Base-by-base conservation (phyloP, 2,888 invertebrate species). In the Hyposoter didymator region DNA sequence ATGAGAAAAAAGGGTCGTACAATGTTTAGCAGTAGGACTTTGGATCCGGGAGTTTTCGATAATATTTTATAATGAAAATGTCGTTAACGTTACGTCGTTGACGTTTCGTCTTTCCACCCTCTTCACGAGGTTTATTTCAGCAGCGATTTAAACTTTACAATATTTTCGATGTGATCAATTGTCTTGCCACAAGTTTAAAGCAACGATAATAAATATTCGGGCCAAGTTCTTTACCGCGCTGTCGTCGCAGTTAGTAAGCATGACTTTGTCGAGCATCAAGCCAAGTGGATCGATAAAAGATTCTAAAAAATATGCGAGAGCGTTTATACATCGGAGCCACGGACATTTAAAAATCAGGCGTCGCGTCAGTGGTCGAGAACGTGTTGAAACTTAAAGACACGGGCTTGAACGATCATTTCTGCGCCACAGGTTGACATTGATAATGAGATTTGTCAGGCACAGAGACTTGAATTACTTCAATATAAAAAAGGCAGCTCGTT, bases 401-500 rank as follows among this genome's bases (percentile, higher is more conserved):
- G 39, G 12, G 32, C 28, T 64, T 28, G 69, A 39, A 45, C 55
- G 49, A 49, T 73, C 39, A 47, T 64, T 78, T 32, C 12, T 35
- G 32, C 43, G 67, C 67, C 45, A 72, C 17, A 67, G 59, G 59
- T 83, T 73, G 73, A 67, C 74, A 59, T 35, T 66, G 35, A 74
- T 84, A 84, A 84, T 59, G 64, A 84, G 69, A 78, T 84, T 74
- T 69, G n/a, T 19, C 35, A 47, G 47, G 35, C 14, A 39, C 17
- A 17, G 19, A 10, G 10, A n/a, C 8, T 49, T 19, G 49, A 66
- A 17, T 39, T 76, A 35, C 22, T 49, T 17, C 32, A 22, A 76
- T 39, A 76, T 39, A 62, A 79, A 55, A 55, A 67, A 72, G 5
- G 49, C 8, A 28, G 35, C 19, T 69, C 76, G 64, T 70, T 52